Evolutionary conservation across 2,888 invertebrate species (phyloP).

Genomic region (Agelastica alni): DNA sequence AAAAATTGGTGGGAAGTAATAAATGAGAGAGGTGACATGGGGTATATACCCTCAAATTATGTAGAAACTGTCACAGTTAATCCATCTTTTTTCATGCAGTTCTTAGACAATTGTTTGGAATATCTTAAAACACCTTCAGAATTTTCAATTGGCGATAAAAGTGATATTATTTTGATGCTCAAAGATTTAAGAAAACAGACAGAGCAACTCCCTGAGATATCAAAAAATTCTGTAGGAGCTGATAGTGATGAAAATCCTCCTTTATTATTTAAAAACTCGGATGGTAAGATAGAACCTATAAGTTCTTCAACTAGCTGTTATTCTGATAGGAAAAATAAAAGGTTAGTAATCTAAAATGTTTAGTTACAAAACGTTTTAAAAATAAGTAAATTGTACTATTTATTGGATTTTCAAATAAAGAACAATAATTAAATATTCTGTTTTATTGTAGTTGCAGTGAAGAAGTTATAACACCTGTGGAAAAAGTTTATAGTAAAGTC

Average conservation of each 20-base stretch:
- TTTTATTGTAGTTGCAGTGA: background rate
- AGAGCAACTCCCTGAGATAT: slow-evolving; percentile 53
- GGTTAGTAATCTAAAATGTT: background rate
- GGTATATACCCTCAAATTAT: slow-evolving; percentile 87
- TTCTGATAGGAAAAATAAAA: slow-evolving; percentile 31
- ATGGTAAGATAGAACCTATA: slow-evolving; percentile 47
- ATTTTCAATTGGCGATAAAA: slow-evolving; percentile 57
- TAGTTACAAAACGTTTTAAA: no score
- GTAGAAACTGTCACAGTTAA: slow-evolving; percentile 76
- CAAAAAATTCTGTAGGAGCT: slow-evolving; percentile 44
- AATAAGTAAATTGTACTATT: no score
- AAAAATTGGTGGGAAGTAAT: slow-evolving; percentile 90
- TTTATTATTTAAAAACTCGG: slow-evolving; percentile 50
- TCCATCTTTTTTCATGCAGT: slow-evolving; percentile 72
- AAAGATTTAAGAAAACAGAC: slow-evolving; percentile 69
- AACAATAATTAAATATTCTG: background rate
- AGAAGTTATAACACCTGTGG: slow-evolving; percentile 40
- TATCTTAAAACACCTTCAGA: slow-evolving; percentile 45
- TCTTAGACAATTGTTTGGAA: slow-evolving; percentile 72
- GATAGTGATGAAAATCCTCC: slow-evolving; percentile 46
- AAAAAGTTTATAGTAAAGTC: slow-evolving; percentile 43
- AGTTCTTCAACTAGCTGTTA: slow-evolving; percentile 36
- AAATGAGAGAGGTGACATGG: slow-evolving; percentile 79
- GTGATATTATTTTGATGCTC: slow-evolving; percentile 65
- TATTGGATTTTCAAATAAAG: no score